phyloP scores from a whole-genome alignment of 2,797 vertebrate species.

The Scolopax rusticola region DNA sequence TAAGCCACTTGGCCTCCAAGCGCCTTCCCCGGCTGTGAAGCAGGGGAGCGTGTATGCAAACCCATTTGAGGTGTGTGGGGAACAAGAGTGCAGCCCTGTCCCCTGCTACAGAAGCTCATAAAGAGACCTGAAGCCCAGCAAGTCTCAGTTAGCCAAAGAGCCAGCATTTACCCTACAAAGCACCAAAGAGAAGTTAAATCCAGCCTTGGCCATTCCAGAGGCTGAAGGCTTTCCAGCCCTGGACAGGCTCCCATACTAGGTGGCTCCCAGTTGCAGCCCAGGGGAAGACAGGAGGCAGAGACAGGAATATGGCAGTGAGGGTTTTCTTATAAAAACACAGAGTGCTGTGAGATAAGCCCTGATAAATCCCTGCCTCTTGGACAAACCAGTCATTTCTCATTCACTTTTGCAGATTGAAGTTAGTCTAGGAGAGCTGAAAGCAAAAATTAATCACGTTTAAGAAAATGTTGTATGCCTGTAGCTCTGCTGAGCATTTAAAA shows the following conservation, averaged over 20 bases:
- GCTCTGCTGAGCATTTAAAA: background rate
- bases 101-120: background rate
- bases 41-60: background rate
- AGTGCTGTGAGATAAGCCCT: background rate
- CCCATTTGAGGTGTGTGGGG: fast-evolving
- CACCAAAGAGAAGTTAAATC: background rate
- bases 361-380: background rate
- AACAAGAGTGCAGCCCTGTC: fast-evolving
- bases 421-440: background rate
- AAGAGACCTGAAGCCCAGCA: background rate
- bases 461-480: background rate
- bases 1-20: background rate
- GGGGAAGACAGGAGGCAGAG: background rate
- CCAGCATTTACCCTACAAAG: background rate
- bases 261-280: background rate
- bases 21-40: background rate
- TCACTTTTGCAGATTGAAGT: background rate
- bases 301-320: background rate
- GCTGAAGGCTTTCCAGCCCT: background rate
- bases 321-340: background rate
- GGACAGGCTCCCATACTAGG: background rate
- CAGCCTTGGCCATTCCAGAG: background rate
- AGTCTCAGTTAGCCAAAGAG: background rate
- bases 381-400: background rate
- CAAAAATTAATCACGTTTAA: background rate